These are phyloP conservation scores for Telmatochromis sp. DNA, from an alignment of 2,113 vertebrate species.

Conservation along the genomic window DNA sequence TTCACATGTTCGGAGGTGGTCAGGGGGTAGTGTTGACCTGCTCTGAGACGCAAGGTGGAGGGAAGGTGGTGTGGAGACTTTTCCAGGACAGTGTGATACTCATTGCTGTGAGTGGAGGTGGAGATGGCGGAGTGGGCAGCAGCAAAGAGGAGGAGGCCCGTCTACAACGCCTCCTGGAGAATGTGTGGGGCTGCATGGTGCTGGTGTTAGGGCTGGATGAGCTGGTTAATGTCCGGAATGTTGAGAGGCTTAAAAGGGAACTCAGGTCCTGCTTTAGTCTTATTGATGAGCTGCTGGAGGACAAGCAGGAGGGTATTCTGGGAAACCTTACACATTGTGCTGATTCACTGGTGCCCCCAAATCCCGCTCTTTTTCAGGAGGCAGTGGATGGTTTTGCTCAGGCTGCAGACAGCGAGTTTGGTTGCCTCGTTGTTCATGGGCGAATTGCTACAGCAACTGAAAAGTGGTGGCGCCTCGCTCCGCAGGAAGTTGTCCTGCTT, in stretches of 20 bases:
- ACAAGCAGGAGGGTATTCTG: constrained; percentile 63
- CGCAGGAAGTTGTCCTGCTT: constrained; percentile 80
- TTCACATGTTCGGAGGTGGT: constrained; percentile 87
- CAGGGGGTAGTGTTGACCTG: constrained; percentile 73
- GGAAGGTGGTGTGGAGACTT: constrained; percentile 79
- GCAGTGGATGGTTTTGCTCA: constrained; percentile 73
- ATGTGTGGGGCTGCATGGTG: constrained; percentile 86
- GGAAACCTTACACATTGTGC: constrained; percentile 82
- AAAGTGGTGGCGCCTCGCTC: constrained; percentile 84
- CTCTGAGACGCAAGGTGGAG: constrained; percentile 74
- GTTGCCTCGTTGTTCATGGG: constrained; percentile 74
- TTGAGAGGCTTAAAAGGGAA: constrained; percentile 87
- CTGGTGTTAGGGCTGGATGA: constrained; percentile 85
- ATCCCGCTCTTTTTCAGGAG: constrained; percentile 72
- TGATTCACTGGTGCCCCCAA: constrained; percentile 75
- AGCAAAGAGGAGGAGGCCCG: constrained; percentile 49
- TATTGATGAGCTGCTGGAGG: constrained; percentile 79
- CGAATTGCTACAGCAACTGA: constrained; percentile 77
- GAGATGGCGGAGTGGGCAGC: constrained; percentile 18
- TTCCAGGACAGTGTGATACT: constrained; percentile 86
- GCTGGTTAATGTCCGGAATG: constrained; percentile 74
- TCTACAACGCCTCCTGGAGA: constrained; percentile 79
- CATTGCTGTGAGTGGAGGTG: constrained; percentile 77
- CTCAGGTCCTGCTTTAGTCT: constrained; percentile 80
- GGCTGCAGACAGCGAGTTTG: constrained; percentile 76